These are phyloP conservation scores for Crioceris asparagi DNA, from an alignment of 2,888 invertebrate genomes.

Conservation along the genomic window DNA sequence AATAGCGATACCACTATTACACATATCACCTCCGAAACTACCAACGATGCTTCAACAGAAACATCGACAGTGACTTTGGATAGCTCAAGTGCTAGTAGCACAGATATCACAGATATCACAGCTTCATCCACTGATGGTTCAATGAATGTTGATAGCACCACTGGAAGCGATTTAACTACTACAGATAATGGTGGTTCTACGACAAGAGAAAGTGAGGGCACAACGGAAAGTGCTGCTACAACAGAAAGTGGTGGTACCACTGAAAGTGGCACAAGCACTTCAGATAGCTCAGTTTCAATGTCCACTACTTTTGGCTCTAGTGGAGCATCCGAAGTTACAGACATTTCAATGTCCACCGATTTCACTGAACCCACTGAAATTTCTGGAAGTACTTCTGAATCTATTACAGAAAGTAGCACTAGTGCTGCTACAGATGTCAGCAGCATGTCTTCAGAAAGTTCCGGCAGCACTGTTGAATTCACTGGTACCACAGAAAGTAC, in stretches of 20 bases:
- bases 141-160: slow-evolving; percentile 1
- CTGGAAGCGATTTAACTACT: slow-evolving; percentile 6
- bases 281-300: too few relatives aligned
- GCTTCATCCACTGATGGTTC: slow-evolving; percentile 2
- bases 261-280: slow-evolving; percentile 7
- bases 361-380: slow-evolving; percentile 17
- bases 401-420: neutral
- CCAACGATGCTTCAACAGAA: slow-evolving; percentile 10
- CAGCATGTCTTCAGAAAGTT: neutral
- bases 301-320: neutral
- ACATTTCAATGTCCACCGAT: slow-evolving; percentile 14
- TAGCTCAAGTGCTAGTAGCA: slow-evolving; percentile 8
- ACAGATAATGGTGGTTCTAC: slow-evolving; percentile 3
- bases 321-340: slow-evolving; percentile 13
- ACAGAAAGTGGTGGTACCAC: slow-evolving; percentile 15
- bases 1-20: neutral
- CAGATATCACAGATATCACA: slow-evolving; percentile 7
- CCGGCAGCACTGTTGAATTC: slow-evolving; percentile 12
- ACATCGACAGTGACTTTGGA: slow-evolving; percentile 4
- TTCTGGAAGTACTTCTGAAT: neutral
- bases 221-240: slow-evolving; percentile 20
- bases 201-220: slow-evolving; percentile 18
- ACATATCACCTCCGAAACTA: slow-evolving; percentile 2
- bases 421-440: neutral
- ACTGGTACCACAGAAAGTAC: slow-evolving; percentile 15